These are phyloP conservation scores for Columba livia DNA, from an alignment of 2,113 vertebrate genomes.

Conservation along the genomic window DNA sequence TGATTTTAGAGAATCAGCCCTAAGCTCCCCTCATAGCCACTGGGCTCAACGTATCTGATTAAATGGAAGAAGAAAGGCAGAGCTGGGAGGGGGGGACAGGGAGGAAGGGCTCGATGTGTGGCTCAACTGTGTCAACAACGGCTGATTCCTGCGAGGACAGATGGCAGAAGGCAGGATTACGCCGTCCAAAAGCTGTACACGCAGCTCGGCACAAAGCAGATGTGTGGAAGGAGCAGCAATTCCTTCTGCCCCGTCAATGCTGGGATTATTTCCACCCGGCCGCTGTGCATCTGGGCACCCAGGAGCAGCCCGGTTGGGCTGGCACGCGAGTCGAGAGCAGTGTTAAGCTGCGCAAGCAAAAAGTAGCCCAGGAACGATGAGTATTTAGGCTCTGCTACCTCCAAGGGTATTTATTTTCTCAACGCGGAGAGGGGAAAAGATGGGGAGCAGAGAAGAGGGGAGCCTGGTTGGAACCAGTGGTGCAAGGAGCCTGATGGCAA, in stretches of 20 bases:
- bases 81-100: not conserved
- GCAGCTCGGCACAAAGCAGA: slow-evolving; percentile 14
- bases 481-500: not conserved
- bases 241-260: not conserved
- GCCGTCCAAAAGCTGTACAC: not conserved
- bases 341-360: not conserved
- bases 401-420: not conserved
- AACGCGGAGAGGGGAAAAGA: not conserved
- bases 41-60: slow-evolving; percentile 29
- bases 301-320: not conserved
- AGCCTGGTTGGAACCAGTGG: not conserved
- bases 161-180: slow-evolving; percentile 50
- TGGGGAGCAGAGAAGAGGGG: not conserved
- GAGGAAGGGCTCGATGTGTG: not conserved
- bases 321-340: not conserved
- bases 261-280: not conserved
- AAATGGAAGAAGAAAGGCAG: slow-evolving; percentile 50
- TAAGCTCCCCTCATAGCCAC: slow-evolving; percentile 40
- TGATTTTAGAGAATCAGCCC: slow-evolving; percentile 51
- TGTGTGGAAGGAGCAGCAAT: slow-evolving; percentile 16
- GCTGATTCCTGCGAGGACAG: slow-evolving; percentile 24
- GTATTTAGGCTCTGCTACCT: accelerated
- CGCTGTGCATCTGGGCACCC: slow-evolving; percentile 15
- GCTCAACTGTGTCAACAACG: slow-evolving; percentile 46
- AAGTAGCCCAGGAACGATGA: not conserved